These are phyloP conservation scores for Callospermophilus lateralis DNA, from an alignment of 2,113 vertebrate species.

Conservation along the genomic window DNA sequence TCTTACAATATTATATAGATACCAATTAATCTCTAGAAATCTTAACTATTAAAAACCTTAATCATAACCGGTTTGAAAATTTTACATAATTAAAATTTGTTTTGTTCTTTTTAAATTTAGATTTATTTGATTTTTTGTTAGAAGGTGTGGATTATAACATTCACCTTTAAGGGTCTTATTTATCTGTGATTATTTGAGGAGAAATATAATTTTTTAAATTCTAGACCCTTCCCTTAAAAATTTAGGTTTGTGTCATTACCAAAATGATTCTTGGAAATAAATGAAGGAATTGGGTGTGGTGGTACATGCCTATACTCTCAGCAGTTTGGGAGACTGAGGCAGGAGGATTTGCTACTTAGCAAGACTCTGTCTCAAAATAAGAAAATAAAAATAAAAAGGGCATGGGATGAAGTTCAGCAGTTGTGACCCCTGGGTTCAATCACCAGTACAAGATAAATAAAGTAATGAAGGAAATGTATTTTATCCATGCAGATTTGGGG, in stretches of 20 bases:
- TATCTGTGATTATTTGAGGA: not conserved
- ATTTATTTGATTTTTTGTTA: not conserved
- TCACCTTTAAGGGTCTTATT: not conserved
- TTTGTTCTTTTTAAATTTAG: not conserved
- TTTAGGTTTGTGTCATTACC: constrained; percentile 5
- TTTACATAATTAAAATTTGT: not conserved
- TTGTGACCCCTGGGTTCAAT: too few species aligned
- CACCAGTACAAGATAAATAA: not conserved
- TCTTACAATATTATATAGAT: not conserved
- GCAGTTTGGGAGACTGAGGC: too few species aligned
- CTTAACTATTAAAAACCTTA: not conserved
- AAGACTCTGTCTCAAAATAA: too few species aligned
- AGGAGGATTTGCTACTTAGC: too few species aligned
- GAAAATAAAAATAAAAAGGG: too few species aligned
- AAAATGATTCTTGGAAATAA: not conserved
- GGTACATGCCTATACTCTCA: too few species aligned
- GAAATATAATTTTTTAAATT: not conserved
- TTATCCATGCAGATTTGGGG: not conserved
- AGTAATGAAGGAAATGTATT: not conserved
- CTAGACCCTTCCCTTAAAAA: not conserved
- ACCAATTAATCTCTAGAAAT: not conserved
- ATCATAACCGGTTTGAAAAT: constrained; percentile 19
- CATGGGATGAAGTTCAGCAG: too few species aligned
- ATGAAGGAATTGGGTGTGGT: not conserved
- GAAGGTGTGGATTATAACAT: not conserved